phyloP scores from a whole-genome alignment of 2,888 invertebrate genomes.

The Synanthedon vespiformis region DNA sequence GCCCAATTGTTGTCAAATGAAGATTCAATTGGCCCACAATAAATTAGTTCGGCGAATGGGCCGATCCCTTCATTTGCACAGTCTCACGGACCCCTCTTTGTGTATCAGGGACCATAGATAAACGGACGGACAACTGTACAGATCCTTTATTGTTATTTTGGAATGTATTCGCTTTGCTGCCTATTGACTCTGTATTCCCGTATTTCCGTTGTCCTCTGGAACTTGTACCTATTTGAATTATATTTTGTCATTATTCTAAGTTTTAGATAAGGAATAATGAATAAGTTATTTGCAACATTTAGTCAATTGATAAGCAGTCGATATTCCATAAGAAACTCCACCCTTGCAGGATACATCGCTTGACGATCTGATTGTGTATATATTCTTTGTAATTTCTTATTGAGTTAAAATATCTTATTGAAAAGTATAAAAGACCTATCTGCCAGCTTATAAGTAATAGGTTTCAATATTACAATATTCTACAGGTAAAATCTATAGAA shows the following conservation, averaged over 20 bases:
- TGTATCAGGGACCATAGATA: constrained; percentile 23
- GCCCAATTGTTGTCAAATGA: constrained; percentile 63
- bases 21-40: constrained; percentile 61
- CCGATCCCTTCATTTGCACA: constrained; percentile 49
- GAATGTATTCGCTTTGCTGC: constrained; percentile 22
- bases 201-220: neutral
- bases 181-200: constrained; percentile 19
- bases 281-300: no score
- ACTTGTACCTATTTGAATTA: neutral
- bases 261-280: no score
- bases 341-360: no score
- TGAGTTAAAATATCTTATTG: no score
- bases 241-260: neutral
- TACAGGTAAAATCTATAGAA: no score
- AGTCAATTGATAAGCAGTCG: no score
- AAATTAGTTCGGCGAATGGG: constrained; percentile 23
- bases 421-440: no score
- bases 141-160: constrained; percentile 38
- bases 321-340: no score
- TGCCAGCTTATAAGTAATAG: no score
- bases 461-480: no score
- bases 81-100: constrained; percentile 26
- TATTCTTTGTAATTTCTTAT: no score
- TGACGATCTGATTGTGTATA: no score
- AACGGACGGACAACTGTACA: constrained; percentile 20